Conservation (phyloP, 2,888 invertebrate genomes). For the Sylvicola fuscatus region DNA sequence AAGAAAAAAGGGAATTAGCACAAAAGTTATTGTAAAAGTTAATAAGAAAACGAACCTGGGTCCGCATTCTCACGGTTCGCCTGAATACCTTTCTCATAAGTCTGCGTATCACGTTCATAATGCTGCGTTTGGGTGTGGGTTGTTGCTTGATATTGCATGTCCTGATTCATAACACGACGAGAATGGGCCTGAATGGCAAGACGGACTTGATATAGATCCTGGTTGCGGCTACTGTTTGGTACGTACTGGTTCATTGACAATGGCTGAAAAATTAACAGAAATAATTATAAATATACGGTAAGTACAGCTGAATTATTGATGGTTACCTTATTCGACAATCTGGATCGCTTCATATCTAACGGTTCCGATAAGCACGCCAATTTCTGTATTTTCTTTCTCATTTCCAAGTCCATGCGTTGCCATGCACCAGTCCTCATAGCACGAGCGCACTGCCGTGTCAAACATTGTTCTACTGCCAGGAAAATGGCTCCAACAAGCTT, state of each 20-base stretch:
- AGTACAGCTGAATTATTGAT: too few species aligned
- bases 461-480: slow-evolving; percentile 44
- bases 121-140: slow-evolving; percentile 17
- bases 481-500: slow-evolving; percentile 40
- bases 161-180: slow-evolving; percentile 19
- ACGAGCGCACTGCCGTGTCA: slow-evolving; percentile 46
- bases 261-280: too few species aligned
- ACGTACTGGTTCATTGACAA: too few species aligned
- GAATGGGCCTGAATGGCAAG: slow-evolving; percentile 25
- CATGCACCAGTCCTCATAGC: slow-evolving; percentile 41
- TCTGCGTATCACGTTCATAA: slow-evolving; percentile 14
- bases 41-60: slow-evolving; percentile 10
- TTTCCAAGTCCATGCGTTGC: slow-evolving; percentile 38
- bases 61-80: slow-evolving; percentile 15
- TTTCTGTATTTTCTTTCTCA: slow-evolving; percentile 41
- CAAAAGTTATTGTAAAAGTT: not conserved
- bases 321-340: slow-evolving; percentile 8
- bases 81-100: slow-evolving; percentile 19
- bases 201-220: slow-evolving; percentile 25
- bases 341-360: slow-evolving; percentile 18
- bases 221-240: slow-evolving; percentile 13
- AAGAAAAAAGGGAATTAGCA: too few species aligned
- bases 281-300: too few species aligned
- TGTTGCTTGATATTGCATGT: slow-evolving; percentile 18
- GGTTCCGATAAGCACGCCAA: slow-evolving; percentile 31